Base-by-base conservation (phyloP, 2,113 vertebrate genomes). In the Leuciscus idus region DNA sequence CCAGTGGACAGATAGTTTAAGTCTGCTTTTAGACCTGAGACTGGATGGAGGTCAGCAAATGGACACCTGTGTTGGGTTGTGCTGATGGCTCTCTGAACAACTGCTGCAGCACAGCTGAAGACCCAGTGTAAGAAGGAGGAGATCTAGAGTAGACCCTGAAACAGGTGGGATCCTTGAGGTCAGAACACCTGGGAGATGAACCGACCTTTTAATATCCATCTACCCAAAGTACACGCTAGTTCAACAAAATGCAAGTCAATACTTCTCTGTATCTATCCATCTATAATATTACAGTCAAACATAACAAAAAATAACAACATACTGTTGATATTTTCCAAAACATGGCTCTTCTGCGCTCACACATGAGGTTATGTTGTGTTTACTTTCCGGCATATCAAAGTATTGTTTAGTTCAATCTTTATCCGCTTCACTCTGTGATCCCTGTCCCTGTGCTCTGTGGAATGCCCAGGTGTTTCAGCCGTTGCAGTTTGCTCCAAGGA, bases 401-500 rank as follows among this genome's bases (percentile, higher is more conserved):
- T 26, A 80, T 80, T 66, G 61, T 81, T 81, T 64, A 77, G 12
- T 39, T 19, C 9, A 81, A 8, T 70, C 15, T 70, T 52, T 36
- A 48, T 64, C 55, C 48, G 23, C 61, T 79, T 23, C 70, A 70
- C 77, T 33, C 46, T 50, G 21, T 70, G 74, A 59, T 77, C 30
- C n/a, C 21, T 19, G 59, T 55, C 48, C 48, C 59, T 28, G 30
- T 19, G 48, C 68, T 57, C 81, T 17, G 46, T n/a, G 64, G 73
- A 48, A 74, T 64, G 64, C 89, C 87, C 87, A 90, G 85, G 87
- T 90, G 89, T 86, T 74, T 50, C 39, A 19, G 62, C 26, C 55
- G 2, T 86, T 30, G 59, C 48, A 43, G 57, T 85, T 84, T 52
- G 83, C 83, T 83, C 83, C 73, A 62, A 33, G 21, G 85, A 76